Evolutionary conservation across 2,888 invertebrate species (phyloP).

Genomic region (Suillia variegata): DNA sequence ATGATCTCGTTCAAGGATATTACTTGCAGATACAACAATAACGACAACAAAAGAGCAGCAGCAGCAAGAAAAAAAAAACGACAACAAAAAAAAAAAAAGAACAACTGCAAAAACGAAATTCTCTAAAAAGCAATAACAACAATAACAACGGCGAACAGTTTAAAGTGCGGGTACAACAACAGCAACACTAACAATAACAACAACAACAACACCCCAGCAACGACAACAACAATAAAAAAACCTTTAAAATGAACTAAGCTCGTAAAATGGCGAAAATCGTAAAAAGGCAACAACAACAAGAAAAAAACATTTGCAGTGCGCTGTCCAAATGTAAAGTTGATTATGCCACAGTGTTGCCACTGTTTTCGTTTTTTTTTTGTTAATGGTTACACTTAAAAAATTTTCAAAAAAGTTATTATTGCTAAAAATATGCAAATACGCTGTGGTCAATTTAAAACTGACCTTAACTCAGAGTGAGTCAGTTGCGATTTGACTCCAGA

Average conservation of each 20-base stretch:
- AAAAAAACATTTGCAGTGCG: too few relatives aligned
- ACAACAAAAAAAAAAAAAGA: conserved; percentile 10
- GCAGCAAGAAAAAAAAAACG: too few relatives aligned
- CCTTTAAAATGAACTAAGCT: not conserved
- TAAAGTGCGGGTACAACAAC: conserved; percentile 4
- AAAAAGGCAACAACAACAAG: not conserved
- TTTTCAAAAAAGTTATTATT: too few relatives aligned
- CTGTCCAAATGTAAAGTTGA: too few relatives aligned
- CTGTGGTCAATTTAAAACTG: too few relatives aligned
- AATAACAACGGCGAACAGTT: not conserved
- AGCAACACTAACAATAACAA: conserved; percentile 13
- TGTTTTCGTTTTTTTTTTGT: too few relatives aligned
- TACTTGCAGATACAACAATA: conserved; percentile 25
- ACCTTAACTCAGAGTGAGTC: too few relatives aligned
- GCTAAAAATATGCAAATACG: too few relatives aligned
- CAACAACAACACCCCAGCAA: conserved; percentile 3
- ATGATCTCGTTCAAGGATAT: conserved; percentile 57
- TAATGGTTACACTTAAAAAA: too few relatives aligned
- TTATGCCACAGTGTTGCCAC: too few relatives aligned
- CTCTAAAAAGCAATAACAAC: not conserved
- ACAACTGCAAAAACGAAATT: too few relatives aligned
- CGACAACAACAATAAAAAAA: not conserved
- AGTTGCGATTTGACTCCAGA: too few relatives aligned
- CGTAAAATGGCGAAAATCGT: not conserved
- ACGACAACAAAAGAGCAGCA: not conserved